Evolutionary conservation across 2,888 invertebrate species (phyloP), one percentile per base, ranked within the genome.

Genomic region (Rhimphoctona megacephalus): DNA sequence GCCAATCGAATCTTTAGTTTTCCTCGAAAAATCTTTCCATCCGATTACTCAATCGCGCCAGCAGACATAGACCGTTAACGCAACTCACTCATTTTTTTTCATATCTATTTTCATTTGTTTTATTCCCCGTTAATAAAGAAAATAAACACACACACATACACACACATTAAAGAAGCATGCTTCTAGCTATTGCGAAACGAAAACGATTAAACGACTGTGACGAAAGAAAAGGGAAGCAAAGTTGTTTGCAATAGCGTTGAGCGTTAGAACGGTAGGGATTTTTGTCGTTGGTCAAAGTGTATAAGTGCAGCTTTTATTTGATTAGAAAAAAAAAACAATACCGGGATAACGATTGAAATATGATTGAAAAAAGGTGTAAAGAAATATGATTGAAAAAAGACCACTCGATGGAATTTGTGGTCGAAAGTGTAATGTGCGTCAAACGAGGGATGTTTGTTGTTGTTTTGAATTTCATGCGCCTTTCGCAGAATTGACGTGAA

Each of bases 41-140:
- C 77, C 14, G 49, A 19, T 64, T 19, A 79, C 25, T 90, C 89
- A 89, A 87, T 72, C 88, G 88, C 88, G 88, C 88, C 91, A 92
- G 92, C 91, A 91, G 91, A 90, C 93, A 94, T 92, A 93, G 89
- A 92, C 93, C 93, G 92, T 94, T 92, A 93, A 93, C 90, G 89
- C 90, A 89, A 90, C 90, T 90, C 90, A 88, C 88, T 89, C 83
- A 85, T 70, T 49, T 52, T 39, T 22, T 14, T 39, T 9, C n/a
- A 33, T 11, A 14, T 49, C 25, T 52, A 49, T 61, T 14, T 49
- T 46, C n/a, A 14, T 22, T 52, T 17, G 22, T 52, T 30, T 52
- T 66, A 57, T 49, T 64, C 30, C 30, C 39, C 76, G 43, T 66
- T 69, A 83, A 52, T n/a, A 11, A 69, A 49, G 25, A 72, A 52